Base-by-base conservation (phyloP, 2,113 vertebrate species). In the Corynorhinus townsendii region DNA sequence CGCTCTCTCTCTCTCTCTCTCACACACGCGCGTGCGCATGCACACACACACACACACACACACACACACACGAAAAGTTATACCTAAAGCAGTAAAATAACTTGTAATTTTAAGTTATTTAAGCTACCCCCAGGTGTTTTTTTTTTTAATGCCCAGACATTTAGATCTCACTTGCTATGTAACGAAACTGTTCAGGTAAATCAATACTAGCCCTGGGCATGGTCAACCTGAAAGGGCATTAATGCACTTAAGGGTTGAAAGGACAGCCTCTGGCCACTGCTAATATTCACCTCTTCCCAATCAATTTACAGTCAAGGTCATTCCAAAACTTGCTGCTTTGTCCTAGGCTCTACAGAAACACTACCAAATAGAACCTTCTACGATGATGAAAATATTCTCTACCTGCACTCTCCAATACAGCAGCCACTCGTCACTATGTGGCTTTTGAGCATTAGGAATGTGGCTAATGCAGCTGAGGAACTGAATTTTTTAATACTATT, bases 271-370 rank as follows among this genome's bases (percentile, higher is more conserved):
- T 1, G 22, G 73, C 22, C 82, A 89, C 54, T 33, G 86, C 73
- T 95, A 89, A 90, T 47, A 93, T 85, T 82, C 77, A 90, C 49
- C 62, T 93, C 75, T 47, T 52, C n/a, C 69, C 72, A 76, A 86
- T 47, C 49, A 73, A n/a, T 26, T 49, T 64, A 72, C 4, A 49
- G 40, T 82, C 19, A 69, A 81, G 43, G 47, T 64, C 89, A 89
- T 3, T 69, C 22, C 85, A 68, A 94, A 93, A 96, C 90, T 33
- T 35, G 11, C 72, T 73, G 28, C 66, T 82, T 43, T 69, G 72
- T 38, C 73, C 9, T 24, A 56, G 30, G 52, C 43, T 64, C 66
- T 11, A 64, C 20, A 71, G 40, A 22, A 54, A 77, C 7, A 40
- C 10, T 26, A n/a, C 30, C 4, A 4, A 54, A 40, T 0, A 19